phyloP scores from a whole-genome alignment of 2,113 vertebrate genomes.

The Ictidomys tridecemlineatus region DNA sequence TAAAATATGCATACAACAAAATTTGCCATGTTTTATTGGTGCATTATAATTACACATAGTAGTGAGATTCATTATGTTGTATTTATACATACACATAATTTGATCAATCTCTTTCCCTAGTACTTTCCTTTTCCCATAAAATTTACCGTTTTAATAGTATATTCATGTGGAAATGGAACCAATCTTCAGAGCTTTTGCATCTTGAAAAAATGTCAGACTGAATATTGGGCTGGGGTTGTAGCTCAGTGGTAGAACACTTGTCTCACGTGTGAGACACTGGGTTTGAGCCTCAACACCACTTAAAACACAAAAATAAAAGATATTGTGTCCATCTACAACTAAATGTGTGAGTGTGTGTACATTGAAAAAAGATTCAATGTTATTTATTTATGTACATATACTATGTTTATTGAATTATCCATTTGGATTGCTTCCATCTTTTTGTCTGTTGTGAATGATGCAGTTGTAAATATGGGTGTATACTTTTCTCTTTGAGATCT shows the following conservation, averaged over 20 bases:
- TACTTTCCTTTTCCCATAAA: too few species aligned
- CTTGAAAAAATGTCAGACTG: background rate
- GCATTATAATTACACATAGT: too few species aligned
- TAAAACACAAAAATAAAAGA: too few species aligned
- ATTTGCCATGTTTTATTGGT: background rate
- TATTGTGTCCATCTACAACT: too few species aligned
- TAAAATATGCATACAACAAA: background rate
- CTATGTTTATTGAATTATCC: background rate
- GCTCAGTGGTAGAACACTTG: too few species aligned
- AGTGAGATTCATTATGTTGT: too few species aligned
- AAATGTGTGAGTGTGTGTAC: too few species aligned
- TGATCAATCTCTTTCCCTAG: too few species aligned
- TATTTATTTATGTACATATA: background rate
- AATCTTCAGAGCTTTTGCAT: background rate
- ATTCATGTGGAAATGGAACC: background rate
- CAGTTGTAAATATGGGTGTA: background rate
- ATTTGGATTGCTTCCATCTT: background rate
- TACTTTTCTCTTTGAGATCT: background rate
- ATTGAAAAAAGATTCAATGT: background rate
- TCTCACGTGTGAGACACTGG: too few species aligned
- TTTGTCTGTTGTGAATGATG: background rate
- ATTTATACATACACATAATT: too few species aligned
- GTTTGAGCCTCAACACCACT: too few species aligned
- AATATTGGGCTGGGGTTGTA: background rate
- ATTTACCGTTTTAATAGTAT: background rate